These are phyloP conservation scores for Gnatocerus cornutus DNA, from an alignment of 2,888 invertebrate genomes.

Conservation along the genomic window DNA sequence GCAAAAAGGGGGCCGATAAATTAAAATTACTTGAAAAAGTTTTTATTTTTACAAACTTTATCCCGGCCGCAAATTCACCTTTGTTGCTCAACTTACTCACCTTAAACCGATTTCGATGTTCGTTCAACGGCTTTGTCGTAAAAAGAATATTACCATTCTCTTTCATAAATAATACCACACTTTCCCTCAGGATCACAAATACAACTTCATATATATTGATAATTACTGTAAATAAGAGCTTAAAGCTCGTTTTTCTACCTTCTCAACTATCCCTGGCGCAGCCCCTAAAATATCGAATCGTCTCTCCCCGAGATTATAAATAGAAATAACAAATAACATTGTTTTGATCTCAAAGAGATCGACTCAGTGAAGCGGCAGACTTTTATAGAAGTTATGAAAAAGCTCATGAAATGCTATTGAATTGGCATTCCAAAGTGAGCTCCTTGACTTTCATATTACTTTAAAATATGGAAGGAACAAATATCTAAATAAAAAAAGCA, in stretches of 20 bases:
- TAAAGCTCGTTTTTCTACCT: too few relatives aligned
- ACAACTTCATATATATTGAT: too few relatives aligned
- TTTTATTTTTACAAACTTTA: conserved; percentile 57
- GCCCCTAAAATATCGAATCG: conserved; percentile 18
- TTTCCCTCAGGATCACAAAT: too few relatives aligned
- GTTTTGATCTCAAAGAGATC: conserved; percentile 66
- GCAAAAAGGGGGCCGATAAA: conserved; percentile 67
- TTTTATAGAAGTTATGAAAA: conserved; percentile 64
- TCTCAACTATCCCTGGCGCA: background rate
- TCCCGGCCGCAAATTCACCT: conserved; percentile 43
- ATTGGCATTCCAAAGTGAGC: conserved; percentile 59
- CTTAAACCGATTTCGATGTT: conserved; percentile 41
- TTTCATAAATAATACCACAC: too few relatives aligned
- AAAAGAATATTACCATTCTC: conserved; percentile 6
- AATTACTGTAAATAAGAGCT: too few relatives aligned
- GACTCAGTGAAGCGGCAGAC: conserved; percentile 59
- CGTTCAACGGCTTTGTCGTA: conserved; percentile 26
- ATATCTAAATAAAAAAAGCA: conserved; percentile 24
- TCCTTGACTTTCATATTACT: conserved; percentile 50
- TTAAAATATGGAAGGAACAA: conserved; percentile 45
- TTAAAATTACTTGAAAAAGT: conserved; percentile 64
- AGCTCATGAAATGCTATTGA: conserved; percentile 62
- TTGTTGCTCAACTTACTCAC: conserved; percentile 39
- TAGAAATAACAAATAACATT: conserved; percentile 64
- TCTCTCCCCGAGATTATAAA: conserved; percentile 58